Conservation (phyloP, 1,140 invertebrate species). For the Hormaphis cornu region DNA sequence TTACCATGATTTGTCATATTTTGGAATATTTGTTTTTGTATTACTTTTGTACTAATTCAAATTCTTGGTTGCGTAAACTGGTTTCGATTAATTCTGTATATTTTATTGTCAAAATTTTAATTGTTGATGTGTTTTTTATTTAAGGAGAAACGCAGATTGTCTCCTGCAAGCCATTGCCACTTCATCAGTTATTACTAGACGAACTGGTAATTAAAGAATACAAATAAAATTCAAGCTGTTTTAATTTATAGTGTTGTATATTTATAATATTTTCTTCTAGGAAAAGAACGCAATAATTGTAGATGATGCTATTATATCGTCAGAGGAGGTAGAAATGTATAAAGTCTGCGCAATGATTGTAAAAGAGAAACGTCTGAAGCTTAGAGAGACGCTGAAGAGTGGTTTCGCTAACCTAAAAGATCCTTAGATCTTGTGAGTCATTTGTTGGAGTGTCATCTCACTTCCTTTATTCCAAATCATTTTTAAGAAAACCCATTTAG, state of each 20-base stretch:
- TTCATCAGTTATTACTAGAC: constrained; percentile 13
- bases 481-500: constrained; percentile 15
- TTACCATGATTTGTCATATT: no score
- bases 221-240: not conserved
- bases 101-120: no score
- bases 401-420: constrained; percentile 62
- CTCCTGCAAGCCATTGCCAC: constrained; percentile 10
- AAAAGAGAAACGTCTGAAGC: constrained; percentile 65
- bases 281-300: constrained; percentile 37
- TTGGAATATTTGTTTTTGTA: no score
- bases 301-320: constrained; percentile 67
- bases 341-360: constrained; percentile 64
- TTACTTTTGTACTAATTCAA: no score
- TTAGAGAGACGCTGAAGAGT: constrained; percentile 67
- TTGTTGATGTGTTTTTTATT: no score
- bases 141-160: not conserved
- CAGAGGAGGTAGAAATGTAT: constrained; percentile 74
- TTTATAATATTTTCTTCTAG: not conserved
- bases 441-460: constrained; percentile 15
- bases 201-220: not conserved
- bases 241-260: not conserved
- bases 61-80: no score
- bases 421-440: constrained; percentile 11
- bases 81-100: no score
- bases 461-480: constrained; percentile 31